Conservation (phyloP, 1,140 invertebrate species). For the Phocides pigmalion region DNA sequence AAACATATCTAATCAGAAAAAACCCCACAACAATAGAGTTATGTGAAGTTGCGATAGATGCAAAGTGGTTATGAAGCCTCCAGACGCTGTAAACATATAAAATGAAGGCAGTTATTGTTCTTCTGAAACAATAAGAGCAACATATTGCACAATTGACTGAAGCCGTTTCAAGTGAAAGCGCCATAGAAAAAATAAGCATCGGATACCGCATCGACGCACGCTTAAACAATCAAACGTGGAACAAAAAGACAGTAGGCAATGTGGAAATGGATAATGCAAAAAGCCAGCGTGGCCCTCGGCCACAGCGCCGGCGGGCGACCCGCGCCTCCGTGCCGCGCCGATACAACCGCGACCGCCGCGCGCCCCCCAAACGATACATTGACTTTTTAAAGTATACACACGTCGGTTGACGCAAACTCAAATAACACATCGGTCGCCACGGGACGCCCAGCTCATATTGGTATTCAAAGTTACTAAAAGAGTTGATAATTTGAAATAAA, state of each 20-base stretch:
- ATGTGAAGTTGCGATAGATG: constrained; percentile 57
- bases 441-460: too few relatives aligned
- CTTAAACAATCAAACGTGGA: constrained; percentile 82
- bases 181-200: constrained; percentile 75
- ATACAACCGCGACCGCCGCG: background rate
- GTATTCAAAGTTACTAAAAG: too few relatives aligned
- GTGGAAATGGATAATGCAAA: constrained; percentile 80
- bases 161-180: constrained; percentile 78
- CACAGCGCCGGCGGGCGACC: constrained; percentile 32
- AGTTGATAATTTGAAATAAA: too few relatives aligned
- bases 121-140: constrained; percentile 79
- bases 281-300: constrained; percentile 41
- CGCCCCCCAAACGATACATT: background rate
- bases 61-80: constrained; percentile 77
- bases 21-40: constrained; percentile 56
- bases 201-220: constrained; percentile 80
- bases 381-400: too few relatives aligned
- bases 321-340: too few relatives aligned
- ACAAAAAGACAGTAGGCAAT: constrained; percentile 78
- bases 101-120: constrained; percentile 80
- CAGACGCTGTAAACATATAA: constrained; percentile 81
- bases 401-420: too few relatives aligned
- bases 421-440: too few relatives aligned
- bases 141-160: constrained; percentile 81
- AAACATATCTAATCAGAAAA: constrained; percentile 29